These are phyloP conservation scores for Pontoporia blainvillei DNA, from an alignment of 2,113 vertebrate species.

Conservation along the genomic window DNA sequence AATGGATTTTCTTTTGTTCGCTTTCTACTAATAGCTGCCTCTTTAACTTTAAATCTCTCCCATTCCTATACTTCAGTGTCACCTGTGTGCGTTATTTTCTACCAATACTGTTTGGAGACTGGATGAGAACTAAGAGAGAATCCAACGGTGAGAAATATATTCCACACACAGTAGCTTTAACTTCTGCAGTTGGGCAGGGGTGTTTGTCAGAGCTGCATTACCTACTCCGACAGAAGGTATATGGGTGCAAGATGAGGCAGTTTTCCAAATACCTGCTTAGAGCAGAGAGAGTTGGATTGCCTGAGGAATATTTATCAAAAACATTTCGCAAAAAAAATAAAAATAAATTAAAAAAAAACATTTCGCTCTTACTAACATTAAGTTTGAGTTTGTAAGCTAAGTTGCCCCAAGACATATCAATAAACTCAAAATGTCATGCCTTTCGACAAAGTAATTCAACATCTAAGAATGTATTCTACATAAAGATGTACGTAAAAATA, in stretches of 20 bases:
- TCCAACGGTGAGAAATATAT: not conserved
- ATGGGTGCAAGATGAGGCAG: not conserved
- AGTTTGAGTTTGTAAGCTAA: not conserved
- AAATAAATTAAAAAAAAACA: too few species aligned
- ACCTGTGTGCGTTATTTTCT: not conserved
- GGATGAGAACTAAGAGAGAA: not conserved
- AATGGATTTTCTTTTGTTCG: not conserved
- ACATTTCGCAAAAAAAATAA: not conserved
- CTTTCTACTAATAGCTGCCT: not conserved
- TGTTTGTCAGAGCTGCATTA: fast-evolving
- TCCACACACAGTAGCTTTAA: not conserved
- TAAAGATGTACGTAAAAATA: not conserved
- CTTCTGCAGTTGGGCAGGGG: not conserved
- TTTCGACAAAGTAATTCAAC: not conserved
- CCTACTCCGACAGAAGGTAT: not conserved
- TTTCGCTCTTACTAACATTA: not conserved
- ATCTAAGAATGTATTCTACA: not conserved
- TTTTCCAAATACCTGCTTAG: not conserved
- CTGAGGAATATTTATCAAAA: not conserved
- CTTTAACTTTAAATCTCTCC: not conserved
- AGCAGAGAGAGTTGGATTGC: not conserved
- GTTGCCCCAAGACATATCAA: not conserved
- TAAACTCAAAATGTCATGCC: not conserved
- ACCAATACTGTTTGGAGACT: not conserved
- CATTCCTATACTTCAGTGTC: not conserved